These are phyloP conservation scores for Calcarius lapponicus DNA, from an alignment of 2,797 vertebrate genomes.

Conservation along the genomic window DNA sequence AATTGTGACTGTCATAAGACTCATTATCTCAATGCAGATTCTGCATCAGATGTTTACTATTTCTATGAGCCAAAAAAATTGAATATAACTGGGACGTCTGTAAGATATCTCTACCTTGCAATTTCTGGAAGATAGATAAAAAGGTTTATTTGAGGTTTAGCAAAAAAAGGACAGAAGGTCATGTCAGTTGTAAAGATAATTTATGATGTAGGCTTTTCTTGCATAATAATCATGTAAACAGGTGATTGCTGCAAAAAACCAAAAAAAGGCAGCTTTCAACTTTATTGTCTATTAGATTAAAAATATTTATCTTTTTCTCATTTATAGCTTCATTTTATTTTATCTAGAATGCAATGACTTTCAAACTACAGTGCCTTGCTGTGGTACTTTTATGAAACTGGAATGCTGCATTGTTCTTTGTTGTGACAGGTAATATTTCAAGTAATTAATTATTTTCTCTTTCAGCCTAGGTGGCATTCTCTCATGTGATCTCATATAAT, in stretches of 20 bases:
- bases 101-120: background rate
- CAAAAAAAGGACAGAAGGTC: background rate
- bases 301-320: background rate
- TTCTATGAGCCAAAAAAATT: background rate
- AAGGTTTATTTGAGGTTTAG: background rate
- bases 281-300: background rate
- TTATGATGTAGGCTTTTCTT: background rate
- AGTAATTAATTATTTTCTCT: background rate
- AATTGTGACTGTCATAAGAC: background rate
- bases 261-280: background rate
- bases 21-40: background rate
- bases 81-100: background rate
- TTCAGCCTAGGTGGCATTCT: background rate
- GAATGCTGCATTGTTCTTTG: background rate
- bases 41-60: background rate
- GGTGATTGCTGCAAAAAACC: background rate
- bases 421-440: background rate
- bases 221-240: background rate
- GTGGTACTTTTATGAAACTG: background rate
- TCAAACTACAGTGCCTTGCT: background rate
- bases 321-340: background rate
- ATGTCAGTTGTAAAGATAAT: background rate
- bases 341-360: background rate
- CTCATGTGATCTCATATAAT: background rate
- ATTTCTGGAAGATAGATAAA: background rate